These are phyloP conservation scores for Belonocnema kinseyi DNA, from an alignment of 1,140 invertebrate species.

Conservation along the genomic window DNA sequence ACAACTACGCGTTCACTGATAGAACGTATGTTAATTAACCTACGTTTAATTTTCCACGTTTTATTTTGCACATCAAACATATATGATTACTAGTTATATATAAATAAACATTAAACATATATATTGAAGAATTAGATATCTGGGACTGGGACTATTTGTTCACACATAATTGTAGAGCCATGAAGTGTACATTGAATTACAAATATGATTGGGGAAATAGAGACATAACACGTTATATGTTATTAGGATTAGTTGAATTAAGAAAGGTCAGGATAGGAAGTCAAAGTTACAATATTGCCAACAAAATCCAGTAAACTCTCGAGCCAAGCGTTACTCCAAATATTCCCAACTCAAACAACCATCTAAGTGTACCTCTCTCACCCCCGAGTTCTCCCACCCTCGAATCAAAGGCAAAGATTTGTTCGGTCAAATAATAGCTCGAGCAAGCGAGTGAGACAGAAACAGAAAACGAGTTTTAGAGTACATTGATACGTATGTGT, in stretches of 20 bases:
- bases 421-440: conserved; percentile 67
- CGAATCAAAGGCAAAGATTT: conserved; percentile 69
- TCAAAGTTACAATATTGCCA: conserved; percentile 66
- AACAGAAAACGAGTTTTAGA: conserved; percentile 52
- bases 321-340: conserved; percentile 68
- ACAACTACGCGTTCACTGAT: background rate
- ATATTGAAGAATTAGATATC: conserved; percentile 2
- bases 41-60: too few species aligned
- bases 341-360: conserved; percentile 70
- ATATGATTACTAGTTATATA: too few species aligned
- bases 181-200: conserved; percentile 2
- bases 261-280: conserved; percentile 55
- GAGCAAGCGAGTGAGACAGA: conserved; percentile 55
- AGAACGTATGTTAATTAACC: too few species aligned
- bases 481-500: conserved; percentile 33
- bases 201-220: too few species aligned
- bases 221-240: conserved; percentile 7
- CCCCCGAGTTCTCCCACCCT: conserved; percentile 51
- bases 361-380: conserved; percentile 57
- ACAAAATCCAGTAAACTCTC: conserved; percentile 67
- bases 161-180: conserved; percentile 28
- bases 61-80: too few species aligned
- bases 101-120: background rate
- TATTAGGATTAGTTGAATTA: conserved; percentile 42
- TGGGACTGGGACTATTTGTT: conserved; percentile 1